A percentile compares a stretch with the other conserved stretches of the same genome.
These are phyloP conservation scores for Brenthis daphne DNA, from an alignment of 2,888 invertebrate genomes.

Conservation along the genomic window DNA sequence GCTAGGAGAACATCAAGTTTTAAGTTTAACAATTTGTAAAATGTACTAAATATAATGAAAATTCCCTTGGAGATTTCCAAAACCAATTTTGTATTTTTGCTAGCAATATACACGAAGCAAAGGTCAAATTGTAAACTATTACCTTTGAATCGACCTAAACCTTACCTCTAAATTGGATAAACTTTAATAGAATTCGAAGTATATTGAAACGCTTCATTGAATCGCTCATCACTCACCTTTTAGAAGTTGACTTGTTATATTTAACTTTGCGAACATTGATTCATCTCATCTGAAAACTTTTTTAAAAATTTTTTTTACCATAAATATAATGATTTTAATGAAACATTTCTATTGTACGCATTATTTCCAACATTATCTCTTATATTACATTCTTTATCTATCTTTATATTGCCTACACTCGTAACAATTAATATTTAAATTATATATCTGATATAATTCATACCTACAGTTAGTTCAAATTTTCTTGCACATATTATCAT, in stretches of 20 bases:
- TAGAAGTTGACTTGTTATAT: not conserved
- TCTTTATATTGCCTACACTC: too few species aligned
- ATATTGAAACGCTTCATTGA: slow-evolving; percentile 17
- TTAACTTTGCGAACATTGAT: not conserved
- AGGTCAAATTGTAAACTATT: slow-evolving; percentile 15
- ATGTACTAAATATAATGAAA: slow-evolving; percentile 1
- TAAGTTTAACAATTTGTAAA: too few species aligned
- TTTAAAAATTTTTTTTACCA: slow-evolving; percentile 6
- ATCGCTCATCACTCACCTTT: not conserved
- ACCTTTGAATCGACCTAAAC: slow-evolving; percentile 18
- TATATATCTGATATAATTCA: too few species aligned
- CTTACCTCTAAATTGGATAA: slow-evolving; percentile 27
- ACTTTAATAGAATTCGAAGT: slow-evolving; percentile 25
- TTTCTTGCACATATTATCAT: too few species aligned
- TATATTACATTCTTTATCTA: too few species aligned
- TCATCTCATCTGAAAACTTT: slow-evolving; percentile 5
- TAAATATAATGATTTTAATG: too few species aligned
- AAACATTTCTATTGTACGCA: too few species aligned
- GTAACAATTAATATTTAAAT: too few species aligned
- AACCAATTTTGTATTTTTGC: slow-evolving; percentile 9
- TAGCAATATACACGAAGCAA: not conserved
- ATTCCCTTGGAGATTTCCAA: not conserved
- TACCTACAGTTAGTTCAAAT: too few species aligned
- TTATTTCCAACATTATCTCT: too few species aligned
- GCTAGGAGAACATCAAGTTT: too few species aligned